phyloP scores from a whole-genome alignment of 2,888 invertebrate species.

The Cistogaster globosa region DNA sequence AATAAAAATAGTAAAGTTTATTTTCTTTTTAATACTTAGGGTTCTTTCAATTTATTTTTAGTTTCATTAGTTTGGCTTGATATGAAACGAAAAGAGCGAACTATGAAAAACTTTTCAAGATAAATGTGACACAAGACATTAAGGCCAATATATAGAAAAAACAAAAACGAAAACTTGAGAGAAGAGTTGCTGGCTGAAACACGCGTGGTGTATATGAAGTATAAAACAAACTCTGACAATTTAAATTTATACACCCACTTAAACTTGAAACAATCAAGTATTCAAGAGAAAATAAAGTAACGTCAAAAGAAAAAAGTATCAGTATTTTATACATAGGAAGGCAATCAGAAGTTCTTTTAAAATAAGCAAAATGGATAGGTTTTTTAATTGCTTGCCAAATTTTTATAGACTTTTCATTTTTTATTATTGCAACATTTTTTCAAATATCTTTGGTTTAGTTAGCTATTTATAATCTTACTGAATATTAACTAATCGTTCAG shows the following conservation, averaged over 20 bases:
- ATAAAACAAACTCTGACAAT: slow-evolving; percentile 60
- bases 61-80: slow-evolving; percentile 1
- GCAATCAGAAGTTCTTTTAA: not conserved
- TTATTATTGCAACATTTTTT: no score
- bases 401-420: no score
- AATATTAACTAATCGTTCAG: no score
- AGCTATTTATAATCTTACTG: no score
- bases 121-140: slow-evolving; percentile 79
- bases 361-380: no score
- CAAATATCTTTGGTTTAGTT: no score
- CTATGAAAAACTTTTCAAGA: slow-evolving; percentile 78
- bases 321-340: not conserved
- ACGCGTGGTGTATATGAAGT: slow-evolving; percentile 45
- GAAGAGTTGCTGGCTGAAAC: slow-evolving; percentile 41
- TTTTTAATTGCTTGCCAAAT: no score
- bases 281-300: slow-evolving; percentile 12
- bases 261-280: slow-evolving; percentile 72
- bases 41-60: slow-evolving; percentile 17
- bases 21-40: slow-evolving; percentile 56
- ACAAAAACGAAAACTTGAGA: slow-evolving; percentile 70
- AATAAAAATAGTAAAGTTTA: slow-evolving; percentile 53
- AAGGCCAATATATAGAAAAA: slow-evolving; percentile 70
- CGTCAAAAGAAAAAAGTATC: not conserved
- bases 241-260: slow-evolving; percentile 68
- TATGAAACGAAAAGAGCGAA: slow-evolving; percentile 40